Conservation (phyloP, 2,113 vertebrate species). For the Atrichornis clamosus region DNA sequence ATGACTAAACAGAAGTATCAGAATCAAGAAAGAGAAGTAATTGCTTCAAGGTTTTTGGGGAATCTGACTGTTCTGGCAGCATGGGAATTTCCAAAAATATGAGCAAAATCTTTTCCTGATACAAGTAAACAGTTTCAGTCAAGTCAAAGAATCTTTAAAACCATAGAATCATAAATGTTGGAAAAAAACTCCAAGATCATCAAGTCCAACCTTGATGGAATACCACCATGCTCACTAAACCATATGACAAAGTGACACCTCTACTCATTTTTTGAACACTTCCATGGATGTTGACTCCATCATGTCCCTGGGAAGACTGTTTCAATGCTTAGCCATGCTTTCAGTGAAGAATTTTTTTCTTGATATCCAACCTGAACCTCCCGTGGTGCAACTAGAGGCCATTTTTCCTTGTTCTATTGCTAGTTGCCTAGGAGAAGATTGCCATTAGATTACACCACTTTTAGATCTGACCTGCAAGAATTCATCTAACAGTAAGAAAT, state of each 20-base stretch:
- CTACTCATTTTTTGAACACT: not conserved
- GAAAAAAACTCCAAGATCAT: not conserved
- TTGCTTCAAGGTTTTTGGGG: not conserved
- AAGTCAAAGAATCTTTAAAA: not conserved
- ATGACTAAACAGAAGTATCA: not conserved
- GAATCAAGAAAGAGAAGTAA: not conserved
- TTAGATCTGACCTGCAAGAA: not conserved
- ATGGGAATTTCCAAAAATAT: not conserved
- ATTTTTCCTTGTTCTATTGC: not conserved
- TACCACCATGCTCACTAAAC: not conserved
- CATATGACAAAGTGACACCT: not conserved
- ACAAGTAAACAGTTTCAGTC: not conserved
- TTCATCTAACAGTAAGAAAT: not conserved
- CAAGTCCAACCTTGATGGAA: not conserved
- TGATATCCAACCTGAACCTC: not conserved
- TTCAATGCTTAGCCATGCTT: not conserved
- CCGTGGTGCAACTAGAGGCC: rapidly evolving
- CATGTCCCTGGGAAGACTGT: not conserved
- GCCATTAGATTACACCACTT: not conserved
- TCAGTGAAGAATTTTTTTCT: not conserved
- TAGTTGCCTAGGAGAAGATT: not conserved
- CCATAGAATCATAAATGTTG: not conserved
- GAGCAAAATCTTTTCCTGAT: not conserved
- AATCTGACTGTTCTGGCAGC: not conserved
- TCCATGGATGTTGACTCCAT: not conserved